Percentiles rank a stretch among this genome's conserved stretches.
Conservation (phyloP, 1,140 invertebrate genomes). For the Whitmania pigra region DNA sequence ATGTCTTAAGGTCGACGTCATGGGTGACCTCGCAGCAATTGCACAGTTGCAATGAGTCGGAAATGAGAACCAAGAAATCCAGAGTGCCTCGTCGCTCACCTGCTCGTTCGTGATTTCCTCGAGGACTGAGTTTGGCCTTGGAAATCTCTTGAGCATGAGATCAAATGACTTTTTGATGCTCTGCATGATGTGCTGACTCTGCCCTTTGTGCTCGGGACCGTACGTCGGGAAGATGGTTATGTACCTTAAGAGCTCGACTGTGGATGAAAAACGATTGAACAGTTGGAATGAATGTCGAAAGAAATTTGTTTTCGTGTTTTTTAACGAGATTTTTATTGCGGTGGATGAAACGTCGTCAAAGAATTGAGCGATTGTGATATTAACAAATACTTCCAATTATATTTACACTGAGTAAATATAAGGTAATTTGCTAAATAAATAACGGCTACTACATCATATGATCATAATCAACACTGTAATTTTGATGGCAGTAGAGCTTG, state of each 20-base stretch:
- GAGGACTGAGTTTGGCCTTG: constrained; percentile 14
- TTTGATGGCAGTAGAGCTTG: too few relatives aligned
- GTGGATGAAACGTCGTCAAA: too few relatives aligned
- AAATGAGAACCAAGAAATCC: too few relatives aligned
- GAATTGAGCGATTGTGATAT: too few relatives aligned
- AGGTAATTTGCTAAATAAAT: too few relatives aligned
- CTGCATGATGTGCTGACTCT: constrained; percentile 7
- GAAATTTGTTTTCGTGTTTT: not conserved
- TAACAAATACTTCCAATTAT: not conserved
- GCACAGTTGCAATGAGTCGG: too few relatives aligned
- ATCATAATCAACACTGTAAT: too few relatives aligned
- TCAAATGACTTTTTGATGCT: constrained; percentile 19
- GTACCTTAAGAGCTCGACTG: constrained; percentile 22
- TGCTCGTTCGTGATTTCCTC: constrained; percentile 19
- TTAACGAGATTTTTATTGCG: not conserved
- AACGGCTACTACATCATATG: too few relatives aligned
- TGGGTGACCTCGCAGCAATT: not conserved
- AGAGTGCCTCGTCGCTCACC: not conserved
- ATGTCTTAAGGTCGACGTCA: too few relatives aligned
- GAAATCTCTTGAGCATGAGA: constrained; percentile 20
- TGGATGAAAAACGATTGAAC: not conserved
- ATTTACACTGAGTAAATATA: not conserved
- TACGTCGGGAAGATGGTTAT: constrained; percentile 25
- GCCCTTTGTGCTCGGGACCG: constrained; percentile 7
- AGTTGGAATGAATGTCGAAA: not conserved